Percentiles rank a stretch among this genome's conserved stretches.
phyloP scores from a whole-genome alignment of 1,140 invertebrate genomes.

The Tetraneura akinire region DNA sequence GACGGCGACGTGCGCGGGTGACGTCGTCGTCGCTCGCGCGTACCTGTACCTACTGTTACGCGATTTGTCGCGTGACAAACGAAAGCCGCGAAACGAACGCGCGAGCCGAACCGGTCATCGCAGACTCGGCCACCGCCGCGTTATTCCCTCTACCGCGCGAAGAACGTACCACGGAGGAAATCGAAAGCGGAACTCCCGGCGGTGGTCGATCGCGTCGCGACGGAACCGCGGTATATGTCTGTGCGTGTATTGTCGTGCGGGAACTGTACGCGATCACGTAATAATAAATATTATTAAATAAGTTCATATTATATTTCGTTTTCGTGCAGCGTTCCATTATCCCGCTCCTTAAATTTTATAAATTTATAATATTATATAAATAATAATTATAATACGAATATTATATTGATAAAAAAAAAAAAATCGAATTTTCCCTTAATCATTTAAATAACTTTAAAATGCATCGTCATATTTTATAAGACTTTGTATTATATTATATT shows the following conservation, averaged over 20 bases:
- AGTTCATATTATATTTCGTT: too few species aligned
- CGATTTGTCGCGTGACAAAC: slow-evolving; percentile 49
- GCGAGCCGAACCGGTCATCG: slow-evolving; percentile 19
- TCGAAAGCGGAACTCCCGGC: slow-evolving; percentile 45
- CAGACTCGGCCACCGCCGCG: not conserved
- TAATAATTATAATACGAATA: too few species aligned
- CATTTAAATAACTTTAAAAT: too few species aligned
- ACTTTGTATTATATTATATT: too few species aligned
- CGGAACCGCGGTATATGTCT: not conserved
- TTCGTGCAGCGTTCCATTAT: not conserved
- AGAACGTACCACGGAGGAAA: not conserved
- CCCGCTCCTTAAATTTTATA: too few species aligned
- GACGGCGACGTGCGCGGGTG: not conserved
- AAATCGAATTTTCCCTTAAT: too few species aligned
- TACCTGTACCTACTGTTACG: not conserved
- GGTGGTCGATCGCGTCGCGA: not conserved
- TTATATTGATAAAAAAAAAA: too few species aligned
- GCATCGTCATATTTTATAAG: too few species aligned
- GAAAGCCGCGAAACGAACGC: slow-evolving; percentile 26
- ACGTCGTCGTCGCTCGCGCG: slow-evolving; percentile 23
- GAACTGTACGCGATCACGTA: not conserved
- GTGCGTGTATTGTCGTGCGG: not conserved
- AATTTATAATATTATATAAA: too few species aligned
- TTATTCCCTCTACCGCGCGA: slow-evolving; percentile 40
- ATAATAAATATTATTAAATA: too few species aligned